Evolutionary conservation across 2,797 vertebrate species (phyloP).

Genomic region (Orestias chungarensis): DNA sequence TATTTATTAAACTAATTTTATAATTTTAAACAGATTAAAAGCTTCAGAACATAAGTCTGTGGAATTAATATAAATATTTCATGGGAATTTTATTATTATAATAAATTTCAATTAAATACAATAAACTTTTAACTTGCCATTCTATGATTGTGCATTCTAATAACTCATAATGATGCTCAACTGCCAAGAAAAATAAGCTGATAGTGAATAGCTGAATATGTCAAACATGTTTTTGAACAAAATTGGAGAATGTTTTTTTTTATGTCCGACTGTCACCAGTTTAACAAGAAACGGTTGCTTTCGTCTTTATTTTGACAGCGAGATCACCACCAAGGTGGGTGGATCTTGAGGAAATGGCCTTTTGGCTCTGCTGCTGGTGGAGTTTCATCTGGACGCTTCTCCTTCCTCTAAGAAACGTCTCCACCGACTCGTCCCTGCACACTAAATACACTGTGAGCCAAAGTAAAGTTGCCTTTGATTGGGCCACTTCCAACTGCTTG

Average conservation of each 20-base stretch:
- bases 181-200: neutral
- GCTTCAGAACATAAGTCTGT: too few relatives aligned
- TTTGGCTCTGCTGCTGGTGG: conserved; percentile 19
- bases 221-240: too few relatives aligned
- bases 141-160: neutral
- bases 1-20: too few relatives aligned
- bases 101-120: neutral
- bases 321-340: conserved; percentile 14
- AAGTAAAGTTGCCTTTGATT: conserved; percentile 22
- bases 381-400: conserved; percentile 49
- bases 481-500: conserved; percentile 47
- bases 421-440: fast-evolving
- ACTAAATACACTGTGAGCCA: conserved; percentile 31
- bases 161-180: neutral
- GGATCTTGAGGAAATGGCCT: conserved; percentile 39
- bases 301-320: conserved; percentile 7
- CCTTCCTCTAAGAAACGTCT: conserved; percentile 19
- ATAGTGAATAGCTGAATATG: neutral
- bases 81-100: too few relatives aligned
- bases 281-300: neutral
- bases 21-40: too few relatives aligned
- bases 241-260: too few relatives aligned
- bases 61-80: too few relatives aligned
- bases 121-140: neutral
- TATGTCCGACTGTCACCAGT: neutral